Percentiles rank a stretch among this genome's conserved stretches.
Evolutionary conservation across 2,797 vertebrate species (phyloP).

Genomic region (Pempheris klunzingeri): DNA sequence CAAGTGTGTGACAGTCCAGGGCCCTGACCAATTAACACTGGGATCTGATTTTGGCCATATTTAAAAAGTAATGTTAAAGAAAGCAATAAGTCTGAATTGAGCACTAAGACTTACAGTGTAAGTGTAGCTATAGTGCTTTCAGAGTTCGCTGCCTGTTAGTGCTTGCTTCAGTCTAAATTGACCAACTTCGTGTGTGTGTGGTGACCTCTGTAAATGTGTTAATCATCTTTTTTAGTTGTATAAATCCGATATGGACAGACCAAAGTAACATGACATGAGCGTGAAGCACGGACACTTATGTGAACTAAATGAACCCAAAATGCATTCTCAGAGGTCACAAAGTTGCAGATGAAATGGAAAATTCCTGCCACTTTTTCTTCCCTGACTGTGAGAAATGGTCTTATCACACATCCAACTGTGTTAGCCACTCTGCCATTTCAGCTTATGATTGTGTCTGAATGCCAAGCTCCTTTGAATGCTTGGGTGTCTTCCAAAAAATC

Average conservation of each 20-base stretch:
- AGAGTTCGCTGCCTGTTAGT: no score
- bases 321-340: neutral
- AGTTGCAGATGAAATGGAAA: slow-evolving; percentile 33
- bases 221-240: neutral
- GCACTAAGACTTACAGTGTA: no score
- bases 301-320: neutral
- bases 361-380: slow-evolving; percentile 17
- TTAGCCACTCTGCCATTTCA: slow-evolving; percentile 41
- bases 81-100: no score
- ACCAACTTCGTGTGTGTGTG: neutral
- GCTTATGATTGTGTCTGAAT: slow-evolving; percentile 43
- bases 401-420: slow-evolving; percentile 58
- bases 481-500: slow-evolving; percentile 60
- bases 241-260: slow-evolving; percentile 6
- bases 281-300: no score
- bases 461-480: slow-evolving; percentile 64
- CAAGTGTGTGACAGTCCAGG: no score
- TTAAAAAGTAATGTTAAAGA: no score
- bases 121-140: no score
- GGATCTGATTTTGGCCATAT: no score
- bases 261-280: slow-evolving; percentile 1
- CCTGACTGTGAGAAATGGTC: slow-evolving; percentile 35
- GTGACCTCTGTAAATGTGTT: neutral
- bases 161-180: no score
- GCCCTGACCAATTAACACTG: no score